Evolutionary conservation across 2,797 vertebrate species (phyloP).

Genomic region (Acrossocheilus fasciatus): DNA sequence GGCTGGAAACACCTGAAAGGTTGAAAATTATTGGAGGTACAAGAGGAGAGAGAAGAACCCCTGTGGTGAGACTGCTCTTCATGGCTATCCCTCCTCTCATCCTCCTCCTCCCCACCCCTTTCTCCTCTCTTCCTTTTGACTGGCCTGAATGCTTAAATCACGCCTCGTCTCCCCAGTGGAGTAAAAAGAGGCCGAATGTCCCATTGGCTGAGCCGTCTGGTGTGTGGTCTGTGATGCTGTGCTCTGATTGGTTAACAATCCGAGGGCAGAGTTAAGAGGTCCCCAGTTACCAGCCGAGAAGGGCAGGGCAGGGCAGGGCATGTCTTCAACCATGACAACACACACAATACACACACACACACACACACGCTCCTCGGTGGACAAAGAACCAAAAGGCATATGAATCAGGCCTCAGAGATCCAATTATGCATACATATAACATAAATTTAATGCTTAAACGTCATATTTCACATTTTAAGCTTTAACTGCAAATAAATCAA

Average conservation of each 20-base stretch:
- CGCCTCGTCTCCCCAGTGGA: slow-evolving; percentile 70
- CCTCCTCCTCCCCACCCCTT: slow-evolving; percentile 43
- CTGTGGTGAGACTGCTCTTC: background rate
- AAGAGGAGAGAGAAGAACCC: background rate
- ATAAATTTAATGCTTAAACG: background rate
- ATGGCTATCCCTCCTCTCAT: slow-evolving; percentile 23
- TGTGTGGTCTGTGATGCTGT: slow-evolving; percentile 65
- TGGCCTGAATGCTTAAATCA: slow-evolving; percentile 80
- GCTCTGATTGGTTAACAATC: slow-evolving; percentile 64
- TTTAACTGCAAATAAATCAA: background rate
- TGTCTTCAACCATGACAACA: slow-evolving; percentile 50
- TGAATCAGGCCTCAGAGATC: slow-evolving; percentile 3
- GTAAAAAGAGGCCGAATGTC: slow-evolving; percentile 69
- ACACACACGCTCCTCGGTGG: slow-evolving; percentile 61
- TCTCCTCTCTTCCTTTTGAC: slow-evolving; percentile 69
- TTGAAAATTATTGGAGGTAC: background rate
- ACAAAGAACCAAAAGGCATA: slow-evolving; percentile 42
- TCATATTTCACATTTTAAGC: no score
- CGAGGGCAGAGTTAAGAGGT: slow-evolving; percentile 64
- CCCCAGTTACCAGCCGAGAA: slow-evolving; percentile 72
- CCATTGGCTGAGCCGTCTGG: slow-evolving; percentile 69
- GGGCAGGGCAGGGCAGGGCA: slow-evolving; percentile 60
- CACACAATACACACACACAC: slow-evolving; percentile 66
- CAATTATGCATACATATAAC: slow-evolving; percentile 3
- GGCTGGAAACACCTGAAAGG: background rate